These are phyloP conservation scores for Podotricha telesiphe DNA, from an alignment of 2,888 invertebrate genomes.

Conservation along the genomic window DNA sequence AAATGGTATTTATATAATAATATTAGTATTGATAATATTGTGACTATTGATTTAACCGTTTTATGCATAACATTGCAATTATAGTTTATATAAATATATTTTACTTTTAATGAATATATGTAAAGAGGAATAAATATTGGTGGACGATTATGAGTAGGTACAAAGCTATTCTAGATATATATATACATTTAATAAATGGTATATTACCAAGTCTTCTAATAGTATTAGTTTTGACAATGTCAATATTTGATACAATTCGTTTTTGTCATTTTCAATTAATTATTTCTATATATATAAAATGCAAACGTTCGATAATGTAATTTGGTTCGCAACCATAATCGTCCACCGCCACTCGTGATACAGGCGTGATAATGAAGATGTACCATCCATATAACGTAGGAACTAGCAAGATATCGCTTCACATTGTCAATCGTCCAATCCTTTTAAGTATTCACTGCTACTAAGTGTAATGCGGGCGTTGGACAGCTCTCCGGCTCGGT, in stretches of 20 bases:
- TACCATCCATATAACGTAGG: constrained; percentile 51
- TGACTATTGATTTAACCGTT: constrained; percentile 13
- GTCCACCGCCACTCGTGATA: constrained; percentile 5
- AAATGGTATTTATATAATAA: constrained; percentile 9
- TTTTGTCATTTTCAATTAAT: background rate
- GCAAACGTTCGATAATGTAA: background rate
- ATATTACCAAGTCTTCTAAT: background rate
- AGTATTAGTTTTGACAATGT: constrained; percentile 12
- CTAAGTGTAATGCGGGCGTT: constrained; percentile 43
- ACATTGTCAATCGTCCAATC: constrained; percentile 49
- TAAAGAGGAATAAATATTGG: background rate
- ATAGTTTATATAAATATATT: constrained; percentile 20
- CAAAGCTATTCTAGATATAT: constrained; percentile 5
- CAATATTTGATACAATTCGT: background rate
- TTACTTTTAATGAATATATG: constrained; percentile 21
- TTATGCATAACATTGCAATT: constrained; percentile 10
- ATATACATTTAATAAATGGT: background rate
- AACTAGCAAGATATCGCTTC: constrained; percentile 57
- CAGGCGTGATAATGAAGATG: constrained; percentile 11
- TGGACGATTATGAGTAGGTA: constrained; percentile 18
- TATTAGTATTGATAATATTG: constrained; percentile 12
- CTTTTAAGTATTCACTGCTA: constrained; percentile 53
- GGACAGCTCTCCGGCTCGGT: background rate
- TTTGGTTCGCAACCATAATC: constrained; percentile 3
- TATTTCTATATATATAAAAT: background rate